These are phyloP conservation scores for Galeopterus variegatus DNA, from an alignment of 2,113 vertebrate species.

Conservation along the genomic window DNA sequence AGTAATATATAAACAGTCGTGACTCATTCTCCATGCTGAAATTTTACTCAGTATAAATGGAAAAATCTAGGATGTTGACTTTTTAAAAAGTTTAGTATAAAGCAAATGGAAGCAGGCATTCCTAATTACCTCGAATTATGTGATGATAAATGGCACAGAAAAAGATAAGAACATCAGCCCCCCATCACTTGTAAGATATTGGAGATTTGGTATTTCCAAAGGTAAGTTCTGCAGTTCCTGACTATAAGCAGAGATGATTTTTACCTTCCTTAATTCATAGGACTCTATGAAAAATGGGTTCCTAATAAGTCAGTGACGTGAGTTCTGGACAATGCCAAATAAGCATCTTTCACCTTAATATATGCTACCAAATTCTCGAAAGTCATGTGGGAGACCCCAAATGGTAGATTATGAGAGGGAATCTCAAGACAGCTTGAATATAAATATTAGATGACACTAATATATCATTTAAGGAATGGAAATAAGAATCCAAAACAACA, in stretches of 20 bases:
- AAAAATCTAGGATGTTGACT: not conserved
- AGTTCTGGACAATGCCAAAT: not conserved
- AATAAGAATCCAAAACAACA: not conserved
- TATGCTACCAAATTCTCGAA: not conserved
- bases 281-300: not conserved
- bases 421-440: not conserved
- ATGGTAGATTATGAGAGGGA: not conserved
- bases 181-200: not conserved
- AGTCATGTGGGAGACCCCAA: not conserved
- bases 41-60: not conserved
- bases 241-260: not conserved
- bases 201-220: not conserved
- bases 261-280: not conserved
- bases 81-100: not conserved
- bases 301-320: not conserved
- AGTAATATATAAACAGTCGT: not conserved
- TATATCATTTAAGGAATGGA: not conserved
- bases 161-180: not conserved
- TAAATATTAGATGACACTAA: not conserved
- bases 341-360: not conserved
- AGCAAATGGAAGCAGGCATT: not conserved
- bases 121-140: not conserved
- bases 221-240: not conserved
- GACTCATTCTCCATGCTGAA: conserved; percentile 14
- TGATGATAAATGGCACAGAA: not conserved